Evolutionary conservation across 2,888 invertebrate species (phyloP), one percentile per base, ranked within the genome.

Genomic region (Campopleginae sp.): DNA sequence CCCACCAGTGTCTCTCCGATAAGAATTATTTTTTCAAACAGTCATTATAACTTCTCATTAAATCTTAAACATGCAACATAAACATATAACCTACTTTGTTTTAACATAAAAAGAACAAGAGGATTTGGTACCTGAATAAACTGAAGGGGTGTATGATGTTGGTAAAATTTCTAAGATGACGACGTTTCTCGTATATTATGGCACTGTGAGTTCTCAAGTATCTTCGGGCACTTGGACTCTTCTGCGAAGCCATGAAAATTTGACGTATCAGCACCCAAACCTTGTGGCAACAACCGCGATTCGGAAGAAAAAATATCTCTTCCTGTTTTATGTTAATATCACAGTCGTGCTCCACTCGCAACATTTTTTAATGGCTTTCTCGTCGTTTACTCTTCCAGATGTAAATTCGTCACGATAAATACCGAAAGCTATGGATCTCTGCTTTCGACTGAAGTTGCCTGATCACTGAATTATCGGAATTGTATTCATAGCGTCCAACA

Each of bases 91-190:
- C 33, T 54, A 7, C 8, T 17, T 54, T 68, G 58, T 81, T 78
- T 71, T 74, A 17, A 48, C 44, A 75, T 31, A 33, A 27, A 51
- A 6, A 12, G n/a, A 71, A 19, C 27, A 77, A 76, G 42, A 54
- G 14, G 19, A 19, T 46, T 48, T 48, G 27, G 14, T 89, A 93
- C 93, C 91, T 91, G 85, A 93, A 92, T 14, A 90, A 72, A 88
- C 93, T 93, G 79, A 93, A 93, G 2, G 93, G 93, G 81, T 93
- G 93, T 86, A 93, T 91, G 4, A 91, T 88, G 46, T 87, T 38
- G 6, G 66, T 87, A 76, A 90, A 87, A 70, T 89, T 87, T 68
- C 87, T 87, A 44, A 91, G 86, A 70, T 93, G 93, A 17, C 90
- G 90, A 77, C 90, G 89, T 83, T 89, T 92, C 82, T 93, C 93